Evolutionary conservation across 2,113 vertebrate species (phyloP), one percentile per base, ranked within the genome.

Genomic region (Gorsachius goisagi): DNA sequence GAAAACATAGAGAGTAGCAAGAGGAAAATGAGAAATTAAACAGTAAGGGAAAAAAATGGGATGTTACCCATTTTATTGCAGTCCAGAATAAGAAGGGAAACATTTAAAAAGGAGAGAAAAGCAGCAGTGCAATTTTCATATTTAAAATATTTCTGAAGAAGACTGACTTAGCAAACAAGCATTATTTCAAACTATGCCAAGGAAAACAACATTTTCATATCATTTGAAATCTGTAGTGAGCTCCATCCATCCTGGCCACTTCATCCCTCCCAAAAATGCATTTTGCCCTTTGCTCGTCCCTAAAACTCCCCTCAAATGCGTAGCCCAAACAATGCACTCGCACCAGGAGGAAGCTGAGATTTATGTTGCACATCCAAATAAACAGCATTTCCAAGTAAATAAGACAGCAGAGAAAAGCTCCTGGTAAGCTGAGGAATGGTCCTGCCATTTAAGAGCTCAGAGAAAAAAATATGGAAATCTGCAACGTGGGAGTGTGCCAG

Each of bases 61-160:
- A 79, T 7, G 6, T 91, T 76, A 94, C 95, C 93, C 95, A 96
- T 95, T 97, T 96, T 96, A 97, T 97, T 97, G 91, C 81, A 91
- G 89, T 83, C 15, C 50, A 88, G 78, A 85, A 66, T 69, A 77
- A 83, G 90, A 90, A 85, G 14, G 32, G 59, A 94, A 91, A 96
- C 74, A 80, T 85, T 95, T 75, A 56, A 72, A 95, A 91, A 85
- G 72, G 88, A 89, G 53, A 93, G 88, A 73, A 82, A 88, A 80
- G 71, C n/a, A 93, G 81, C 93, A 96, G 85, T 69, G 71, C 64
- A 76, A 76, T 80, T 85, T 91, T 69, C 7, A 6, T 79, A 50
- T 87, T 85, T 85, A 79, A 89, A 92, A 60, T 89, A 88, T 69
- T 96, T 85, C 6, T 4, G 71, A 89, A 94, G 81, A 96, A 69